Evolutionary conservation across 2,113 vertebrate genomes (phyloP), one percentile per base, ranked within the genome.

Genomic region (Erpornis zantholeuca): DNA sequence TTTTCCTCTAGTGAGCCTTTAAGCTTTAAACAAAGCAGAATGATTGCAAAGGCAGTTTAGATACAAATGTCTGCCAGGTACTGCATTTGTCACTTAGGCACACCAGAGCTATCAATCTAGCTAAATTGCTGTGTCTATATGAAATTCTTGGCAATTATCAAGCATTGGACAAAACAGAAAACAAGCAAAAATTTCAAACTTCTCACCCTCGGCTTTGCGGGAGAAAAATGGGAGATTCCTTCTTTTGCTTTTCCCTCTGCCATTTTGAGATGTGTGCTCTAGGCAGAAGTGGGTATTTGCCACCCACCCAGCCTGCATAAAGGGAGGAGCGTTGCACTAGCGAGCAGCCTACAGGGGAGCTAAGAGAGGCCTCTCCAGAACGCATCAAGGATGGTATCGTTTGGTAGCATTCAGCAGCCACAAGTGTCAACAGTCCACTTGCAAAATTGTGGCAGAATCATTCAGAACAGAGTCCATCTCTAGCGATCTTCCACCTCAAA

Each of bases 111-210:
- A 96, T 96, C 90, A 96, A 92, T 96, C 92, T 88, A 81, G 75
- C 65, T 70, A 96, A 92, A 94, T 88, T 96, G 90, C 92, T 81
- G 76, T 90, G 90, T 81, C 85, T 94, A 64, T 96, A 93, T 90
- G 73, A 92, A 95, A 95, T 93, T 86, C 93, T 96, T 97, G 94
- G 94, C 96, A 91, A 93, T 92, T 88, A 96, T 94, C 90, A 94
- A 72, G 53, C 65, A 42, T 68, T 84, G 94, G 94, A 96, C 95
- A 92, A 94, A 94, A 2, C 92, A 95, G 79, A 88, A 95, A 94
- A 75, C 72, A 91, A 94, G 44, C 44, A 54, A 54, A 84, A 93
- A 83, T 76, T 84, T 94, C 61, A 75, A 66, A 60, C 75, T 92
- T 95, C 76, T 54, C 75, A 71, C 72, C 35, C 40, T 18, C 53